Base-by-base conservation (phyloP, 2,888 invertebrate genomes). In the Halictus quadricinctus region DNA sequence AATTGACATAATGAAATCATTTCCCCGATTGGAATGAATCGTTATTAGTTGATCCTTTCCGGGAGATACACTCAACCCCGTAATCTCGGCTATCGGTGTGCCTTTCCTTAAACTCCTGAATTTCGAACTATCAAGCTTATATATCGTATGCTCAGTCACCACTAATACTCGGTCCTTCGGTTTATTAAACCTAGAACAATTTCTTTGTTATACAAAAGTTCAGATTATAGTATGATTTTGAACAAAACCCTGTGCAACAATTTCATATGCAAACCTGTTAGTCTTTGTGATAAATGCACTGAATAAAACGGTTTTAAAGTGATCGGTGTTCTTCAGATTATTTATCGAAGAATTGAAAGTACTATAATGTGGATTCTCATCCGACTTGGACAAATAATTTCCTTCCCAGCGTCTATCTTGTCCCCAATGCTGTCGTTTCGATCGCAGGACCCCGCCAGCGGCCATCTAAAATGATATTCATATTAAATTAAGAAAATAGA, bases 21-120 rank as follows among this genome's bases (percentile, higher is more conserved):
- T 98, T 80, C 98, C 97, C 25, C 97, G 96, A 76, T 97, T 97
- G 74, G 98, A 96, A 95, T 98, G 98, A 89, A 99, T 96, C 78
- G 98, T 97, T 84, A 98, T 96, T 87, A 99, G 95, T 94, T 99
- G 99, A 93, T 98, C 99, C 82, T 96, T 96, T 7, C 97, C 97
- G 50, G 98, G 97, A 92, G 97, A 98, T 48, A 99, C 96, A 91
- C 98, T 98, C 72, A 99, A 94, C 0, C 98, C 97, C 0, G 98
- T 98, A 77, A 99, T 95, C 97, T 98, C 97, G 78, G 96, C 96
- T 80, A 98, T 96, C 8, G 96, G 96, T 90, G 97, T 97, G n/a
- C 97, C 97, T 90, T 97, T 97, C 94, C 97, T 98, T 96, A 99
- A 96, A 72, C 97, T 97, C 92, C 97, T 98, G 95, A 98, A 99